Conservation (phyloP, 2,113 vertebrate genomes). For the Xiphias gladius region DNA sequence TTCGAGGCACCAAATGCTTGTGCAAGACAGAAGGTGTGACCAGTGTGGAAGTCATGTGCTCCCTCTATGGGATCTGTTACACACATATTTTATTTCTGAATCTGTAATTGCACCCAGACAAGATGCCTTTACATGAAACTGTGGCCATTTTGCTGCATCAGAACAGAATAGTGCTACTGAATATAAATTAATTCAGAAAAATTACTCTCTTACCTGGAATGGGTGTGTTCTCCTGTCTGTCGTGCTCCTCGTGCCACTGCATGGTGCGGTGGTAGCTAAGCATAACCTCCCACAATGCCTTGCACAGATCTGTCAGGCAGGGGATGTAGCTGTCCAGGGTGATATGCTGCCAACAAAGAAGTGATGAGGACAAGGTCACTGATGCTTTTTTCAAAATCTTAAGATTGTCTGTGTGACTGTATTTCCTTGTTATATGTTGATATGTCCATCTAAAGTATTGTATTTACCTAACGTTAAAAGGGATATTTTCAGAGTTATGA, state of each 20-base stretch:
- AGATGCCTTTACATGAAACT: not conserved
- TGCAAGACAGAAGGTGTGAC: not conserved
- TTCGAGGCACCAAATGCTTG: not conserved
- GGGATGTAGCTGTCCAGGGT: slow-evolving; percentile 98
- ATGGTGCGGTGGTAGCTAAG: slow-evolving; percentile 97
- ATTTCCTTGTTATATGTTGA: not conserved
- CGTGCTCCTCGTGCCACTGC: slow-evolving; percentile 95
- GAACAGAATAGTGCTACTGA: not conserved
- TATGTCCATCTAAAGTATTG: not conserved
- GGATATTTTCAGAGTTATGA: not conserved
- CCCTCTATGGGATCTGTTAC: not conserved
- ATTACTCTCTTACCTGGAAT: slow-evolving; percentile 84
- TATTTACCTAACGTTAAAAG: not conserved
- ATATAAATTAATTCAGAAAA: not conserved
- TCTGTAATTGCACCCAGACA: not conserved
- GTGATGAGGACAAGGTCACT: slow-evolving; percentile 26
- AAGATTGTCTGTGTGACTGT: not conserved
- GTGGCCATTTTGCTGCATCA: not conserved
- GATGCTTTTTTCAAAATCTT: not conserved
- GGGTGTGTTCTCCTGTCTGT: slow-evolving; percentile 84
- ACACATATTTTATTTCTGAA: not conserved
- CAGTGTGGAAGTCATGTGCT: not conserved
- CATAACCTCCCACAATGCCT: slow-evolving; percentile 99
- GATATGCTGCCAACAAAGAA: slow-evolving; percentile 88
- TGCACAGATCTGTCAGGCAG: slow-evolving; percentile 96